A percentile compares a stretch with the other conserved stretches of the same genome.
Conservation (phyloP, 2,113 vertebrate species). For the Psephotus haematonotus region DNA sequence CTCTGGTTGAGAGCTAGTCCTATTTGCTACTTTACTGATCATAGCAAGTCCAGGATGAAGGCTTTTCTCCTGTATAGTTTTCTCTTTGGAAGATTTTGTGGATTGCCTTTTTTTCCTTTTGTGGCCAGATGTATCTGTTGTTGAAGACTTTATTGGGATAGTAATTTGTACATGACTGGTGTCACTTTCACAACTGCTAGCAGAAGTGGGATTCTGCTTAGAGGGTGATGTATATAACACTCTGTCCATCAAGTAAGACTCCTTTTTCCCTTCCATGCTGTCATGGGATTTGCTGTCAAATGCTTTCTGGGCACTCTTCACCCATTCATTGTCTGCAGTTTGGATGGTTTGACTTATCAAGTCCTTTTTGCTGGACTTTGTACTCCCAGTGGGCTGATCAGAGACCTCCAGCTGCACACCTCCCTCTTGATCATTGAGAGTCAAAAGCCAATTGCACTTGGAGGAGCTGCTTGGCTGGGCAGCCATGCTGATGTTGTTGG, state of each 20-base stretch:
- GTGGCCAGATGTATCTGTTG: slow-evolving; percentile 73
- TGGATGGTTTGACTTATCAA: slow-evolving; percentile 79
- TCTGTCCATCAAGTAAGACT: slow-evolving; percentile 74
- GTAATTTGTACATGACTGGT: slow-evolving; percentile 76
- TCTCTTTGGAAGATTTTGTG: slow-evolving; percentile 81
- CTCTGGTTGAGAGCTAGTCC: slow-evolving; percentile 79
- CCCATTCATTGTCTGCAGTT: slow-evolving; percentile 82
- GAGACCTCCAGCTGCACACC: slow-evolving; percentile 81
- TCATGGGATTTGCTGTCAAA: slow-evolving; percentile 79
- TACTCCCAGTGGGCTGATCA: slow-evolving; percentile 81
- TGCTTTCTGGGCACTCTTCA: slow-evolving; percentile 84
- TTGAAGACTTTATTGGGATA: slow-evolving; percentile 84
- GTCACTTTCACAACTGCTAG: slow-evolving; percentile 76
- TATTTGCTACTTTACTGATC: slow-evolving; percentile 75
- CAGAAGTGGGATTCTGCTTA: slow-evolving; percentile 73
- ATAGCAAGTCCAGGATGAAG: slow-evolving; percentile 77
- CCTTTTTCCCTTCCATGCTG: slow-evolving; percentile 83
- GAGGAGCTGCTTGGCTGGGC: slow-evolving; percentile 48
- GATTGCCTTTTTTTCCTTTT: slow-evolving; percentile 90
- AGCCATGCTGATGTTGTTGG: slow-evolving; percentile 44
- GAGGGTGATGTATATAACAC: slow-evolving; percentile 54
- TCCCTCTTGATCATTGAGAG: slow-evolving; percentile 81
- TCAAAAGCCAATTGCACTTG: slow-evolving; percentile 71
- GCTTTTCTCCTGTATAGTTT: slow-evolving; percentile 78
- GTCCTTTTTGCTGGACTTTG: slow-evolving; percentile 91